phyloP scores from a whole-genome alignment of 2,888 invertebrate genomes.

The Nomada ruficornis region DNA sequence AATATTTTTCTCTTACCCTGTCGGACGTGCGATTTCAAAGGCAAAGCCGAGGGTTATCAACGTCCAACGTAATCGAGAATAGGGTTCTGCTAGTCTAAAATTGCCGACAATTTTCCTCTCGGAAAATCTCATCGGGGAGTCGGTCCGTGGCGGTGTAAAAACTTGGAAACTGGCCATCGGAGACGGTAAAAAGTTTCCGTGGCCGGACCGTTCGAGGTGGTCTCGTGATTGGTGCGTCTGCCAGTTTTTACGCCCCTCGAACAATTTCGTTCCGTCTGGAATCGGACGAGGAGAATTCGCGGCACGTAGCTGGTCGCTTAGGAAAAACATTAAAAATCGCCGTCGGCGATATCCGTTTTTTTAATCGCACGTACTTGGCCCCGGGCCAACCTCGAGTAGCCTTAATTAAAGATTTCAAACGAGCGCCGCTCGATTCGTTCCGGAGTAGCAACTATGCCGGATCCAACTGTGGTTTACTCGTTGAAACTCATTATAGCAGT shows the following conservation, averaged over 20 bases:
- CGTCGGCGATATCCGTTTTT: conserved; percentile 50
- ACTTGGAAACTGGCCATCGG: conserved; percentile 60
- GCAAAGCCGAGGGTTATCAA: background rate
- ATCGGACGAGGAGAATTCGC: conserved; percentile 36
- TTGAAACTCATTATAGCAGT: conserved; percentile 1
- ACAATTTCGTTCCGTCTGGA: conserved; percentile 48
- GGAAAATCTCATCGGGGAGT: conserved; percentile 36
- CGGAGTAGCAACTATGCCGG: conserved; percentile 3
- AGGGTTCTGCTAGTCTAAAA: conserved; percentile 5
- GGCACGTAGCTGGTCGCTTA: conserved; percentile 58
- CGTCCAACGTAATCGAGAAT: background rate
- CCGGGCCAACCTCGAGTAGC: conserved; percentile 22
- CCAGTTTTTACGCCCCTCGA: conserved; percentile 53
- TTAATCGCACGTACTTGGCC: conserved; percentile 45
- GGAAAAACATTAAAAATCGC: conserved; percentile 63
- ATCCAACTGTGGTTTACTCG: conserved; percentile 13
- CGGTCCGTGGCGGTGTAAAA: conserved; percentile 40
- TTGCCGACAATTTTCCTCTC: background rate
- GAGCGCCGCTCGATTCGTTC: conserved; percentile 30
- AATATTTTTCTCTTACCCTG: no score
- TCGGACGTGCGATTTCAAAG: background rate
- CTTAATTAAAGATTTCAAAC: conserved; percentile 55
- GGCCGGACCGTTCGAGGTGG: conserved; percentile 30
- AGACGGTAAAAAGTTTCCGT: conserved; percentile 48
- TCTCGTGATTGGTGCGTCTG: conserved; percentile 55